Evolutionary conservation across 2,888 invertebrate species (phyloP).

Genomic region (Orgyia antiqua): DNA sequence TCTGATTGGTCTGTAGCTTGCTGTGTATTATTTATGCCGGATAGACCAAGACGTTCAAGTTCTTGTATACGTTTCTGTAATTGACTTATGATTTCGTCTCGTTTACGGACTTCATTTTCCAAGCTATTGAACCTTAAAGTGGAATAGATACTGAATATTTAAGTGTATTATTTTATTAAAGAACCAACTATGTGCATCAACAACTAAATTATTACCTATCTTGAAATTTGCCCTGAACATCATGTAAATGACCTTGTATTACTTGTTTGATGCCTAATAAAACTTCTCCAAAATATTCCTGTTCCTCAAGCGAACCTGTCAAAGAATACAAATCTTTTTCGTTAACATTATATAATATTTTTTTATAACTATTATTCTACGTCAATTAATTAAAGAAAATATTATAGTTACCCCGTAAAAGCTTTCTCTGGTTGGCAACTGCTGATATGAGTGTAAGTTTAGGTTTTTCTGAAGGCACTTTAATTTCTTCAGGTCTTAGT

Average conservation of each 20-base stretch:
- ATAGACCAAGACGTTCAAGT: slow-evolving; percentile 71
- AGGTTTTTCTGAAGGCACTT: slow-evolving; percentile 75
- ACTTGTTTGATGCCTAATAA: slow-evolving; percentile 88
- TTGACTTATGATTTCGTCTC: slow-evolving; percentile 89
- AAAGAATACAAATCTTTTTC: slow-evolving; percentile 29
- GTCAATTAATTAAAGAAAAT: neutral
- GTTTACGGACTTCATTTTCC: slow-evolving; percentile 87
- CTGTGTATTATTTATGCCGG: slow-evolving; percentile 25
- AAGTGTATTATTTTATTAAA: no score
- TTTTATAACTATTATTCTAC: neutral
- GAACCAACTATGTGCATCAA: no score
- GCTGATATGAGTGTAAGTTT: slow-evolving; percentile 76
- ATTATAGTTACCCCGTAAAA: slow-evolving; percentile 66
- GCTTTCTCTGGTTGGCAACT: slow-evolving; percentile 78
- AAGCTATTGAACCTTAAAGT: slow-evolving; percentile 82
- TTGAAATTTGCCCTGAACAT: slow-evolving; percentile 84
- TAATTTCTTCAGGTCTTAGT: slow-evolving; percentile 71
- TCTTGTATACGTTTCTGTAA: slow-evolving; percentile 85
- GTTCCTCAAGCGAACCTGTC: slow-evolving; percentile 83
- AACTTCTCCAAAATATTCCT: slow-evolving; percentile 89
- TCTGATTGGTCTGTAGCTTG: slow-evolving; percentile 21
- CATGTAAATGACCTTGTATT: slow-evolving; percentile 85
- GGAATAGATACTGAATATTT: no score
- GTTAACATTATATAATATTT: slow-evolving; percentile 13
- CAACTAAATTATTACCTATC: slow-evolving; percentile 54